Base-by-base conservation (phyloP, 2,113 vertebrate species). In the Chaetorhynchus papuensis region DNA sequence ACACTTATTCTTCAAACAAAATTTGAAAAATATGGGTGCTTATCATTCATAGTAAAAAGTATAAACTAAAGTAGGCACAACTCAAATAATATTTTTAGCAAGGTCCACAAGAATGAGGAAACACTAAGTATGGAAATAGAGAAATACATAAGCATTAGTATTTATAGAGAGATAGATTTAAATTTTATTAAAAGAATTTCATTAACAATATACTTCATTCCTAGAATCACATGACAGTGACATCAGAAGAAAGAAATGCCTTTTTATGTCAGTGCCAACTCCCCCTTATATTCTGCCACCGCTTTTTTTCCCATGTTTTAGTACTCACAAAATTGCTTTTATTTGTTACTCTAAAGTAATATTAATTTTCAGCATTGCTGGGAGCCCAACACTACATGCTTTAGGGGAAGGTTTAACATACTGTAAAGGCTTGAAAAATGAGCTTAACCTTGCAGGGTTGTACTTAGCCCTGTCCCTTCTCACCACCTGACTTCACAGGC, bases 361-460 rank as follows among this genome's bases (percentile, higher is more conserved):
- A 42, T 13, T 6, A 28, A 21, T 22, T 72, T 87, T 64, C 17
- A 45, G n/a, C 7, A 13, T n/a, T 30, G 20, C 45, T 83, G 33
- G 10, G 24, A 61, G 42, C 24, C 17, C 19, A 79, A 12, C 22
- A 45, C 18, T 33, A 3, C 4, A 17, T 26, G 45, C 2, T 75
- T 84, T 30, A 53, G 23, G 41, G 27, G 23, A 77, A 93, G 13
- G 7, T 41, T 63, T 74, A 35, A 57, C 11, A 13, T 10, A 33
- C 3, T 41, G 7, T 30, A 18, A 90, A 59, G 11, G 28, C n/a
- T 70, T 57, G 24, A 61, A 56, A 56, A 22, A 27, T 17, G 6
- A 71, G 18, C 3, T 75, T 54, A 45, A 45, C 19, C 30, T 52
- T 4, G 0, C 10, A 20, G 61, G 30, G 24, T 5, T 7, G 0